phyloP scores from a whole-genome alignment of 2,888 invertebrate genomes.

The Thereva nobilitata region DNA sequence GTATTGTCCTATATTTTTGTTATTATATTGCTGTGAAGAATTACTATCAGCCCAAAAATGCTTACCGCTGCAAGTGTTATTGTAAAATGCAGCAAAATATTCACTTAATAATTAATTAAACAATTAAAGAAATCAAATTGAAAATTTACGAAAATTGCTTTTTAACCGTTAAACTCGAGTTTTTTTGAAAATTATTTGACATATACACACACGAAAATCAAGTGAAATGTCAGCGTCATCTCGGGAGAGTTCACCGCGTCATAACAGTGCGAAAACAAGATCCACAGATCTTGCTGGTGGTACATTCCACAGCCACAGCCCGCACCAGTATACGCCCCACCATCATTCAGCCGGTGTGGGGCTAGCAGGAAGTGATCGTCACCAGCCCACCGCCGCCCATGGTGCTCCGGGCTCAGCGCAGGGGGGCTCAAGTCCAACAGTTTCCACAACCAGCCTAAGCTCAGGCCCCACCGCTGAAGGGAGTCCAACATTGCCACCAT shows the following conservation, averaged over 20 bases:
- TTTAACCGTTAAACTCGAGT: no score
- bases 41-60: no score
- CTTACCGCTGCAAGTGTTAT: no score
- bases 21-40: no score
- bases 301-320: conserved; percentile 51
- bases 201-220: conserved; percentile 10
- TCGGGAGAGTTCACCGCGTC: conserved; percentile 57
- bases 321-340: neutral
- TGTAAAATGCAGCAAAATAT: no score
- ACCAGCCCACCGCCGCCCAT: conserved; percentile 11
- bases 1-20: no score
- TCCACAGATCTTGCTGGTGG: conserved; percentile 43
- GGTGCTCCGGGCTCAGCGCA: neutral
- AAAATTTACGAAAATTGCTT: no score
- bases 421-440: conserved; percentile 15
- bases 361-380: neutral
- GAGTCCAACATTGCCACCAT: conserved; percentile 53
- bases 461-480: conserved; percentile 44
- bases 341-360: conserved; percentile 46
- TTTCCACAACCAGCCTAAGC: conserved; percentile 7
- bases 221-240: conserved; percentile 48
- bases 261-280: conserved; percentile 49
- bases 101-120: no score
- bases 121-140: no score
- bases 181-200: conserved; percentile 17